phyloP scores from a whole-genome alignment of 1,140 invertebrate genomes.

The Ptiloglossa arizonensis region DNA sequence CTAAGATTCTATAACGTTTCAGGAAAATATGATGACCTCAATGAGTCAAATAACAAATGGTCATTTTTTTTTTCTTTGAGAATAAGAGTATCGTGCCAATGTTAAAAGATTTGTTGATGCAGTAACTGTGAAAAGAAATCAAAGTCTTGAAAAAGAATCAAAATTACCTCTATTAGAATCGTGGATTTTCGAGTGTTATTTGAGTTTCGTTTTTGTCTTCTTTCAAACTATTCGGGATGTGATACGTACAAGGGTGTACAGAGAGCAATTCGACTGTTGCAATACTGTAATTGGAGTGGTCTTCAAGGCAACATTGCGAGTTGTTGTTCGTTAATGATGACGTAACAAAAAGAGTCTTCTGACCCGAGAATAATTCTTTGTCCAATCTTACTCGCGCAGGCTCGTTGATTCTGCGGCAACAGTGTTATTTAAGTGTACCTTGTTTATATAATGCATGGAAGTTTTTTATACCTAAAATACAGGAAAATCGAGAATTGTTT shows the following conservation, averaged over 20 bases:
- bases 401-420: not conserved
- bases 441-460: not conserved
- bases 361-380: conserved; percentile 17
- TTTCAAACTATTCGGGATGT: conserved; percentile 39
- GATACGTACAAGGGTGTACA: conserved; percentile 19
- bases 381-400: not conserved
- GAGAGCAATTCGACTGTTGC: conserved; percentile 29
- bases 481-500: not conserved
- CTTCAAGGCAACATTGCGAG: conserved; percentile 24
- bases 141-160: not conserved
- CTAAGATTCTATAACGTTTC: no score
- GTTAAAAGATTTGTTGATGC: not conserved
- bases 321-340: conserved; percentile 25
- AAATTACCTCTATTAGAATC: not conserved
- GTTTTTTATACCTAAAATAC: not conserved
- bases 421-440: not conserved
- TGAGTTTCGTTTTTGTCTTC: conserved; percentile 9
- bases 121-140: no score
- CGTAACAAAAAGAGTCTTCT: conserved; percentile 18
- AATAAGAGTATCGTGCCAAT: not conserved
- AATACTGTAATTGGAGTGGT: conserved; percentile 42
- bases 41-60: no score
- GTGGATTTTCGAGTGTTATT: conserved; percentile 11
- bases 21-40: no score
- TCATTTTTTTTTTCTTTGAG: no score